Base-by-base conservation (phyloP, 2,113 vertebrate species). In the Lophius piscatorius region DNA sequence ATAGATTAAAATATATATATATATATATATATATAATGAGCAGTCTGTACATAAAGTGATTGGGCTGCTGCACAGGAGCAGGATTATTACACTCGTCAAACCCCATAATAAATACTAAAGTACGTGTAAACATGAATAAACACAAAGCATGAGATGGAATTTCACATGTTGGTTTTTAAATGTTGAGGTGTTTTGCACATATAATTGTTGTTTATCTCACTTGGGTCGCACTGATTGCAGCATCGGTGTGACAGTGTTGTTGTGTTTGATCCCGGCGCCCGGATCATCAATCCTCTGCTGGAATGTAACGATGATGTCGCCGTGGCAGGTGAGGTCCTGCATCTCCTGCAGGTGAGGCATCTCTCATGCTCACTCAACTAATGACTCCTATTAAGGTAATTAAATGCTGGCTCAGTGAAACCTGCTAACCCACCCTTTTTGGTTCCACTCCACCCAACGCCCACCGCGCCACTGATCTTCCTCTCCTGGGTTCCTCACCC, bases 381-480 rank as follows among this genome's bases (percentile, higher is more conserved):
- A 90, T 90, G 88, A 80, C 69, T 81, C 74, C 85, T 85, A 88
- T 88, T 87, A 88, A 85, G 81, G 82, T 90, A 85, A 90, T 90
- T 87, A 88, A 88, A 77, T 85, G 85, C 82, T 87, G 86, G 88
- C 88, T 86, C 35, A 20, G 65, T 61, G 71, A 63, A 76, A 75
- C 71, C 52, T 48, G 52, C 35, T 34, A 63, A 13, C 38, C 41
- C 59, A 14, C 48, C 54, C 41, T 20, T 60, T n/a, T n/a, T n/a
- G n/a, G n/a, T n/a, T 8, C 40, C 3, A 12, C 20, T 21, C 10
- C 40, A 12, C 40, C 17, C 18, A 9, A 10, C 18, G 17, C 2
- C 21, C 41, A 23, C 11, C 12, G 11, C 44, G n/a, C n/a, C n/a
- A n/a, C 31, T 39, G 17, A 16, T 20, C 34, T 58, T 51, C 35